phyloP scores from a whole-genome alignment of 2,797 vertebrate species.

The Simalia tracyae region DNA sequence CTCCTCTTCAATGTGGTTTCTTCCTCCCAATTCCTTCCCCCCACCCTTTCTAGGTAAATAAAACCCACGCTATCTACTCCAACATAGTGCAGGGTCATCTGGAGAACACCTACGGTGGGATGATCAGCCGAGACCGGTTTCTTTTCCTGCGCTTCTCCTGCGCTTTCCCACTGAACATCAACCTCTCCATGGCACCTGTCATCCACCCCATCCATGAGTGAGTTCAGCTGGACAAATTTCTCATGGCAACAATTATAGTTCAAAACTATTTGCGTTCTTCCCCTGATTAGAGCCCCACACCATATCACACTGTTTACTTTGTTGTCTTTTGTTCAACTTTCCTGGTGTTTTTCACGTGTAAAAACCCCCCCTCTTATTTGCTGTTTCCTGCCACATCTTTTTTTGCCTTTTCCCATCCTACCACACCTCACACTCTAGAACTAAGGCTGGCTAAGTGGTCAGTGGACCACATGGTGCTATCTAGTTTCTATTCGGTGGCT shows the following conservation, averaged over 20 bases:
- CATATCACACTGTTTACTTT: background rate
- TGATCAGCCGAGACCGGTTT: constrained; percentile 60
- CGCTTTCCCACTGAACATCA: constrained; percentile 63
- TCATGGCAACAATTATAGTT: background rate
- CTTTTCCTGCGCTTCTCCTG: constrained; percentile 68
- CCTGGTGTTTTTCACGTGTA: background rate
- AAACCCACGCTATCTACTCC: constrained; percentile 74
- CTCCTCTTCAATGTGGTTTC: background rate
- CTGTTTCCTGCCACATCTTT: background rate
- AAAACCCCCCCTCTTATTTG: background rate
- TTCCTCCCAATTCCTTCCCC: no score
- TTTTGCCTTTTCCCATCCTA: background rate
- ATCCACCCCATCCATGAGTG: constrained; percentile 70
- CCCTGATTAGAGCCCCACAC: background rate
- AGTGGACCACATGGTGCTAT: background rate
- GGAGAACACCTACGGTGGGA: constrained; percentile 26
- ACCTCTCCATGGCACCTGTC: constrained; percentile 49
- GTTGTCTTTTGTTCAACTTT: background rate
- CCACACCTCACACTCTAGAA: background rate
- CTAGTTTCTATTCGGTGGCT: background rate
- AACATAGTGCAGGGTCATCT: constrained; percentile 64
- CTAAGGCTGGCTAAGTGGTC: background rate
- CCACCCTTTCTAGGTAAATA: constrained; percentile 66
- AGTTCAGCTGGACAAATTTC: background rate
- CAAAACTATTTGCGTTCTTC: background rate